A percentile compares a stretch with the other conserved stretches of the same genome.
Conservation (phyloP, 1,140 invertebrate genomes). For the Chlorops oryzae region DNA sequence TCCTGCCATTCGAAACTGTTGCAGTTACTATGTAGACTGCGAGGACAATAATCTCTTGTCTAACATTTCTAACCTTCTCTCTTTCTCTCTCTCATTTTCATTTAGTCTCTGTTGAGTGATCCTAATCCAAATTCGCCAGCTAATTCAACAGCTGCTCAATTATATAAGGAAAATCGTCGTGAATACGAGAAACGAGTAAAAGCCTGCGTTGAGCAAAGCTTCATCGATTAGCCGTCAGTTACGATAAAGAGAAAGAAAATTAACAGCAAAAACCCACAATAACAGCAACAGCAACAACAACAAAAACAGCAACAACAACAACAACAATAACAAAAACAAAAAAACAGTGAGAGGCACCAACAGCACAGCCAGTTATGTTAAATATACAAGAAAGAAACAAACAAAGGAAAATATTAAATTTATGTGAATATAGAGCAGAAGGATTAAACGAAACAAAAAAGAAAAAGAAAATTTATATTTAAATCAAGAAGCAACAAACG, state of each 20-base stretch:
- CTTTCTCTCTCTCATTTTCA: slow-evolving; percentile 46
- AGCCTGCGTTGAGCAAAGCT: slow-evolving; percentile 93
- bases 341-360: not conserved
- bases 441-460: no score
- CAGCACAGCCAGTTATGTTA: not conserved
- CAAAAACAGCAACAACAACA: no score
- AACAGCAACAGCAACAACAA: no score
- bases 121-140: slow-evolving; percentile 95
- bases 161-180: slow-evolving; percentile 90
- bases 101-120: slow-evolving; percentile 89
- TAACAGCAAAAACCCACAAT: slow-evolving; percentile 1
- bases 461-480: no score
- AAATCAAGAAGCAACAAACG: no score
- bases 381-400: no score
- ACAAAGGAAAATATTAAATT: no score
- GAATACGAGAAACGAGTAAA: slow-evolving; percentile 96
- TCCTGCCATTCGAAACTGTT: no score
- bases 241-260: not conserved
- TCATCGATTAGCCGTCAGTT: slow-evolving; percentile 74
- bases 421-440: no score
- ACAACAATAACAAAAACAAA: not conserved
- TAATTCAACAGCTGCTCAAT: slow-evolving; percentile 91
- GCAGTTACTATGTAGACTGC: no score
- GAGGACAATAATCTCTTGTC: no score
- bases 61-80: no score